These are phyloP conservation scores for Aleiodes leptofemur DNA, from an alignment of 2,888 invertebrate species.

Conservation along the genomic window DNA sequence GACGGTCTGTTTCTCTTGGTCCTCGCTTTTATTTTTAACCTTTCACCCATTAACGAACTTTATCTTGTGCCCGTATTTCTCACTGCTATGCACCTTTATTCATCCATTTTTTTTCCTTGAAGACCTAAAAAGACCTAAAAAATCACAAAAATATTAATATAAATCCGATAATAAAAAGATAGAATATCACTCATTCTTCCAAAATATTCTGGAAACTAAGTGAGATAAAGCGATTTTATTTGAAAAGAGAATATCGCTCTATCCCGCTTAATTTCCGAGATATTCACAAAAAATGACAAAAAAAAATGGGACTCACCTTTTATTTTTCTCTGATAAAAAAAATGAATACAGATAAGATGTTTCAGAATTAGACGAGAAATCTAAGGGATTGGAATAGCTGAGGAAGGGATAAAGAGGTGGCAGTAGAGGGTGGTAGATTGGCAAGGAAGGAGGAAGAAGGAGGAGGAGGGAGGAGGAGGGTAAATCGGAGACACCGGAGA, in stretches of 20 bases:
- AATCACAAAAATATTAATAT: too few relatives aligned
- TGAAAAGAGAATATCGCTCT: too few relatives aligned
- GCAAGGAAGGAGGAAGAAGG: constrained; percentile 43
- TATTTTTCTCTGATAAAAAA: too few relatives aligned
- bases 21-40: constrained; percentile 71
- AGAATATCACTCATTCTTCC: too few relatives aligned
- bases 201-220: too few relatives aligned
- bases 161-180: too few relatives aligned
- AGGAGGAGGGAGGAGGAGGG: constrained; percentile 44
- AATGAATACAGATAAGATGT: not conserved
- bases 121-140: too few relatives aligned
- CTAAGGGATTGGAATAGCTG: constrained; percentile 9
- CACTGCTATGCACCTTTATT: constrained; percentile 48
- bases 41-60: constrained; percentile 74
- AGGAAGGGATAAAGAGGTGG: constrained; percentile 25
- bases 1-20: constrained; percentile 64
- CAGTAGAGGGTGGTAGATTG: constrained; percentile 18
- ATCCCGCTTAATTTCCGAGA: too few relatives aligned
- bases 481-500: constrained; percentile 52
- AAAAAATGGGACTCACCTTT: too few relatives aligned
- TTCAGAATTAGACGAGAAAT: not conserved
- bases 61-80: constrained; percentile 67
- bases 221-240: too few relatives aligned
- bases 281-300: too few relatives aligned
- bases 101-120: constrained; percentile 26